Evolutionary conservation across 2,888 invertebrate genomes (phyloP).

Genomic region (Agonopterix arenella): DNA sequence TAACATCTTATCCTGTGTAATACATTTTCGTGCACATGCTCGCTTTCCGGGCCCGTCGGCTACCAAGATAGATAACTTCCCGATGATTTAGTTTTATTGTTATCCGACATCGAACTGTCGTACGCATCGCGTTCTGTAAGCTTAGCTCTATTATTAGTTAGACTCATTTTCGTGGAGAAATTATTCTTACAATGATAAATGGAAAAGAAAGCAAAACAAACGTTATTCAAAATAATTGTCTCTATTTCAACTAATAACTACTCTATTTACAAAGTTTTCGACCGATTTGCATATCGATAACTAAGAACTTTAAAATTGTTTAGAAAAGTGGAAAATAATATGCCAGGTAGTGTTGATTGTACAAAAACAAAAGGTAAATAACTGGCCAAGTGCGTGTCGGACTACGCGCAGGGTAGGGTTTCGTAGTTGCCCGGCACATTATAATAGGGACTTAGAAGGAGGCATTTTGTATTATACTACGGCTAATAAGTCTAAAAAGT

Average conservation of each 20-base stretch:
- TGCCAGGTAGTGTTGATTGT: neutral
- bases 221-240: neutral
- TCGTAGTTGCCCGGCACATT: no score
- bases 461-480: no score
- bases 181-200: no score
- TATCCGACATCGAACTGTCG: constrained; percentile 63
- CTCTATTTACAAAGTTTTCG: no score
- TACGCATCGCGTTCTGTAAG: constrained; percentile 25
- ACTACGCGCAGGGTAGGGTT: no score
- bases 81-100: constrained; percentile 76
- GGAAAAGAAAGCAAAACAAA: no score
- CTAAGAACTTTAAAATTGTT: neutral
- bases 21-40: constrained; percentile 57
- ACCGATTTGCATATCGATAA: neutral
- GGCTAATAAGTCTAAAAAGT: no score
- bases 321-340: neutral
- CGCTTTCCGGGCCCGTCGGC: constrained; percentile 49
- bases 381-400: no score
- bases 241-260: neutral
- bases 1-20: constrained; percentile 57
- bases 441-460: no score
- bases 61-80: constrained; percentile 71
- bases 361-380: neutral
- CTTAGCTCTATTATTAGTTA: constrained; percentile 22
- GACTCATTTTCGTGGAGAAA: neutral